These are phyloP conservation scores for Balanococcus diminutus DNA, from an alignment of 2,888 invertebrate species.

Conservation along the genomic window DNA sequence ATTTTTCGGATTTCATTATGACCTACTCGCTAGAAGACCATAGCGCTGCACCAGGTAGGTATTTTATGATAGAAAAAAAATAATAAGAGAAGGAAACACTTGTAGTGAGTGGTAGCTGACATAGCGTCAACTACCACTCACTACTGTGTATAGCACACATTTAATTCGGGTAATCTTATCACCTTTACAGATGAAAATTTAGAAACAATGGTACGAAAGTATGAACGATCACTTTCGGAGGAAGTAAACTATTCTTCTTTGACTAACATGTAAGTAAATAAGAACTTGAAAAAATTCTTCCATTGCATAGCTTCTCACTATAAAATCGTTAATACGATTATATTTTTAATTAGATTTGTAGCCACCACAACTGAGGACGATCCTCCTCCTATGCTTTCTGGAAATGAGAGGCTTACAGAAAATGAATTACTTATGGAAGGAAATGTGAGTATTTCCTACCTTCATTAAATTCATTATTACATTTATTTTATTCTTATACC, in stretches of 20 bases:
- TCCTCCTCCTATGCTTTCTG: constrained; percentile 61
- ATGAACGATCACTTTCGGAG: not conserved
- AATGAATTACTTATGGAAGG: constrained; percentile 90
- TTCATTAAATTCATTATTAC: not conserved
- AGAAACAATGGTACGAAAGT: not conserved
- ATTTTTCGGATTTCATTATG: constrained; percentile 81
- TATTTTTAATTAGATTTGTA: not conserved
- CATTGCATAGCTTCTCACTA: too few relatives aligned
- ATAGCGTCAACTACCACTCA: too few relatives aligned
- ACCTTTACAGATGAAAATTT: not conserved
- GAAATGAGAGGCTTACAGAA: constrained; percentile 82
- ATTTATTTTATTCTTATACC: too few relatives aligned
- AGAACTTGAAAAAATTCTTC: not conserved
- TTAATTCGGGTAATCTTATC: too few relatives aligned
- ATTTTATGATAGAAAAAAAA: constrained; percentile 55
- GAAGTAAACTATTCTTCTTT: constrained; percentile 4
- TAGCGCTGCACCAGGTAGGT: constrained; percentile 54
- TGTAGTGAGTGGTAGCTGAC: too few relatives aligned
- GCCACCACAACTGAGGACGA: constrained; percentile 35
- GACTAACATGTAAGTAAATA: not conserved
- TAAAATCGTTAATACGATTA: not conserved
- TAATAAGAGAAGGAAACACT: too few relatives aligned
- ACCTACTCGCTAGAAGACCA: constrained; percentile 74
- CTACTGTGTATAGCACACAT: too few relatives aligned
- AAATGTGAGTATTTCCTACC: constrained; percentile 68